phyloP scores from a whole-genome alignment of 2,113 vertebrate species.

The Phoxinus phoxinus region DNA sequence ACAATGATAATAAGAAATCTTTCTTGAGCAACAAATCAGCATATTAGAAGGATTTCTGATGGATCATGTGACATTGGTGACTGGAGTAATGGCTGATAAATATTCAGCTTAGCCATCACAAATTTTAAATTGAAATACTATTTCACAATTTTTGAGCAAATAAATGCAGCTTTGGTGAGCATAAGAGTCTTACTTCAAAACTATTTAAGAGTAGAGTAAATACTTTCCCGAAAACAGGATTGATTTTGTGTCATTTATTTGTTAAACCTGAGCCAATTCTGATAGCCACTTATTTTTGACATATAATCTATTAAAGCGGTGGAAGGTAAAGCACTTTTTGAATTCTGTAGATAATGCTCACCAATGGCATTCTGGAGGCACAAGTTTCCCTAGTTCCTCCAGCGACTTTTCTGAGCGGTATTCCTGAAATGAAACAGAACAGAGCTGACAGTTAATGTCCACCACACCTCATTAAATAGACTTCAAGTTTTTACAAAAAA shows the following conservation, averaged over 20 bases:
- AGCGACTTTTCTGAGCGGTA: conserved; percentile 98
- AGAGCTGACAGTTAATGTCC: background rate
- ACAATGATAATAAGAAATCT: too few relatives aligned
- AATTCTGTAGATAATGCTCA: conserved; percentile 68
- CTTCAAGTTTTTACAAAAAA: conserved; percentile 5
- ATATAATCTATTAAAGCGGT: background rate
- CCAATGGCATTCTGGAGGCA: conserved; percentile 98
- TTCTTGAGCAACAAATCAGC: too few relatives aligned
- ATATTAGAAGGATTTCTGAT: too few relatives aligned
- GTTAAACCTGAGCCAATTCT: background rate
- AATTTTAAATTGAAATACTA: too few relatives aligned
- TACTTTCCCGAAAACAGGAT: background rate
- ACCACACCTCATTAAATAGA: background rate
- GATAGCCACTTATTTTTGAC: background rate
- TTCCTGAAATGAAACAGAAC: conserved; percentile 76
- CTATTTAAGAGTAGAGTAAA: background rate
- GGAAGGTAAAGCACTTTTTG: background rate
- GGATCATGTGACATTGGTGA: too few relatives aligned
- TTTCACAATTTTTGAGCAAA: background rate
- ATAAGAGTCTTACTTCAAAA: background rate
- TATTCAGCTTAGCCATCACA: too few relatives aligned
- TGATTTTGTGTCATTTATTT: background rate
- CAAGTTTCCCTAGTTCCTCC: conserved; percentile 93
- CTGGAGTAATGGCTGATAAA: background rate
- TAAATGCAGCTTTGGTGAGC: background rate